These are phyloP conservation scores for Sebastes schlegelii DNA, from an alignment of 2,113 vertebrate species.

Conservation along the genomic window DNA sequence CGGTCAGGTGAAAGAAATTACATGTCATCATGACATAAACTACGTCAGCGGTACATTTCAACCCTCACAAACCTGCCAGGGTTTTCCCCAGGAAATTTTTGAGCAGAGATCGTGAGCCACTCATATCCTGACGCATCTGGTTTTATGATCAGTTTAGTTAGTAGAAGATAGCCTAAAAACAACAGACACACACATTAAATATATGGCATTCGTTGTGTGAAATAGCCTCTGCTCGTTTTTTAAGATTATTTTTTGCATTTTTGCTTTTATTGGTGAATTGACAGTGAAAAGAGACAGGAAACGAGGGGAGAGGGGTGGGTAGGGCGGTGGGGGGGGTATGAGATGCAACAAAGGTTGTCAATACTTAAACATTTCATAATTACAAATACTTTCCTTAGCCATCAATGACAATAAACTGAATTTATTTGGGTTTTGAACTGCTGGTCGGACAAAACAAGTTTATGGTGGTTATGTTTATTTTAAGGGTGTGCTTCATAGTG, in stretches of 20 bases:
- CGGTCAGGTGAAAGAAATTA: not conserved
- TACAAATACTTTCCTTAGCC: not conserved
- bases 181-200: not conserved
- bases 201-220: not conserved
- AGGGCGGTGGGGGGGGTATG: not conserved
- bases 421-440: not conserved
- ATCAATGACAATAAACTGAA: not conserved
- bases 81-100: slow-evolving; percentile 8
- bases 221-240: not conserved
- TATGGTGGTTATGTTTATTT: not conserved
- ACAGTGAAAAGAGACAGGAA: not conserved
- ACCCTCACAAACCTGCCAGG: not conserved
- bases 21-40: slow-evolving; percentile 27
- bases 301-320: not conserved
- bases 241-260: not conserved
- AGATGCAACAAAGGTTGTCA: not conserved
- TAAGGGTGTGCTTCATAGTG: not conserved
- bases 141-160: not conserved
- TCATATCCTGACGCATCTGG: not conserved
- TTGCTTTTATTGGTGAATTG: not conserved
- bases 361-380: not conserved
- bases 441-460: not conserved
- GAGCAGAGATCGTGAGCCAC: not conserved
- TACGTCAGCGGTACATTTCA: not conserved
- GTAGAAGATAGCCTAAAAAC: not conserved